A percentile compares a stretch with the other conserved stretches of the same genome.
These are phyloP conservation scores for Onchidella celtica DNA, from an alignment of 2,888 invertebrate genomes.

Conservation along the genomic window DNA sequence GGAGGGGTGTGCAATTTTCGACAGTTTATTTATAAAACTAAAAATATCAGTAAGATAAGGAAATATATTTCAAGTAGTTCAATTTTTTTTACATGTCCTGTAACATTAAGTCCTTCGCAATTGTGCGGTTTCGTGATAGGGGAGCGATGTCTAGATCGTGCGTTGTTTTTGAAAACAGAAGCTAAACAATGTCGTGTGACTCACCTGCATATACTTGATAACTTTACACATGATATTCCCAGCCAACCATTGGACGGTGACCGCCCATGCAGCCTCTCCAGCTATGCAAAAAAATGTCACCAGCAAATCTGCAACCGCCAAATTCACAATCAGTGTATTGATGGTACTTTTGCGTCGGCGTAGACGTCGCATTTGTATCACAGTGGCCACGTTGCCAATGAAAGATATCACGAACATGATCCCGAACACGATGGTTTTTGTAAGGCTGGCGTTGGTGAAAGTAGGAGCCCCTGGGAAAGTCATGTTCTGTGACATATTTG, in stretches of 20 bases:
- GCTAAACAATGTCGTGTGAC: no score
- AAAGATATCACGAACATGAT: slow-evolving; percentile 88
- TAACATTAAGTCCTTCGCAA: no score
- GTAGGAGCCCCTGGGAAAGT: slow-evolving; percentile 21
- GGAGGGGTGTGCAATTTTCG: no score
- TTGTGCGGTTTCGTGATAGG: no score
- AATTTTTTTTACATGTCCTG: no score
- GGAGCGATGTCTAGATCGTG: no score
- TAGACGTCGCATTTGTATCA: slow-evolving; percentile 87
- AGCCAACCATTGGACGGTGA: slow-evolving; percentile 90
- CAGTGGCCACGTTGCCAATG: slow-evolving; percentile 88
- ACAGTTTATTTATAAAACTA: no score
- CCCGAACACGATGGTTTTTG: slow-evolving; percentile 86
- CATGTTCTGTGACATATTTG: neutral
- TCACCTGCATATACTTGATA: slow-evolving; percentile 88
- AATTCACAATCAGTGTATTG: slow-evolving; percentile 89
- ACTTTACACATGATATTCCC: slow-evolving; percentile 89
- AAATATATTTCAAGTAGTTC: no score
- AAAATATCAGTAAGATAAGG: no score
- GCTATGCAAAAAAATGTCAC: slow-evolving; percentile 91
- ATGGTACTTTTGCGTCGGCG: slow-evolving; percentile 79
- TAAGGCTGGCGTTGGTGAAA: slow-evolving; percentile 81
- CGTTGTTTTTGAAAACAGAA: no score
- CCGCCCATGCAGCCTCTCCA: slow-evolving; percentile 90
- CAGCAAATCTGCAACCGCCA: slow-evolving; percentile 90